phyloP scores from a whole-genome alignment of 2,797 vertebrate genomes.

The Caiman crocodilus region DNA sequence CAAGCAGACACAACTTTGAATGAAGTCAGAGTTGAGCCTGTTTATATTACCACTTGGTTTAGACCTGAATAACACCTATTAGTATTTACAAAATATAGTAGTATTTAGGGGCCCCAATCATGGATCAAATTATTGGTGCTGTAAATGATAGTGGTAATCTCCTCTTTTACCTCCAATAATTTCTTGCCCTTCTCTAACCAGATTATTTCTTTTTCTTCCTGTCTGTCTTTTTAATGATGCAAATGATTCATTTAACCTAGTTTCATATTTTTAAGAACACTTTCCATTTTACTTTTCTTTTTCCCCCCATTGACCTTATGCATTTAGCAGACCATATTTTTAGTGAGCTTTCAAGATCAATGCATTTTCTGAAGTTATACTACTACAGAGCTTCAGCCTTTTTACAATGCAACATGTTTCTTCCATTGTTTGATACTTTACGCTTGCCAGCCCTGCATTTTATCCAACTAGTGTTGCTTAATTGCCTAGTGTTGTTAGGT shows the following conservation, averaged over 20 bases:
- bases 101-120: neutral
- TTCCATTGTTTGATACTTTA: neutral
- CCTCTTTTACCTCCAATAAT: no score
- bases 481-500: neutral
- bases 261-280: neutral
- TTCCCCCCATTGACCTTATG: neutral
- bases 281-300: neutral
- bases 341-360: neutral
- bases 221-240: neutral
- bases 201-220: neutral
- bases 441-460: conserved; percentile 16
- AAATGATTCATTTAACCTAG: neutral
- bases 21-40: neutral
- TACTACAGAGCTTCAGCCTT: neutral
- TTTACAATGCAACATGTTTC: conserved; percentile 36
- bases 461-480: conserved; percentile 10
- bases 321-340: conserved; percentile 7
- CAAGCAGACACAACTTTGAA: neutral
- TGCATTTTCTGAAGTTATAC: conserved; percentile 19
- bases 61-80: neutral
- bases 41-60: neutral
- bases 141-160: neutral
- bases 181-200: neutral
- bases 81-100: neutral
- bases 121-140: neutral